Evolutionary conservation across 2,888 invertebrate genomes (phyloP).

Genomic region (Orthosia cruda): DNA sequence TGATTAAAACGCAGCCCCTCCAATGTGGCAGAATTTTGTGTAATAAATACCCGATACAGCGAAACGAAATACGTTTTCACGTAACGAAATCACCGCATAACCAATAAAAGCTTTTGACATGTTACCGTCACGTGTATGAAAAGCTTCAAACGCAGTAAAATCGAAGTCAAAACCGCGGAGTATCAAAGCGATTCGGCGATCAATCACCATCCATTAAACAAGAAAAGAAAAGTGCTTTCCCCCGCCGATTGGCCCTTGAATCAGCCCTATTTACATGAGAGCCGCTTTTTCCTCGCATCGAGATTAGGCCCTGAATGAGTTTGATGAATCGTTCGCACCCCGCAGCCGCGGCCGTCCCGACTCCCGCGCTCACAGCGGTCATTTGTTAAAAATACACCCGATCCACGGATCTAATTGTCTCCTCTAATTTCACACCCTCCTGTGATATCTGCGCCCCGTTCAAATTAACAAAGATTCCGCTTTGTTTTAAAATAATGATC

Average conservation of each 20-base stretch:
- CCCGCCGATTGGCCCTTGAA: conserved; percentile 91
- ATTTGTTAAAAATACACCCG: conserved; percentile 92
- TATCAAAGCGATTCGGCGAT: conserved; percentile 89
- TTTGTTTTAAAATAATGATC: conserved; percentile 71
- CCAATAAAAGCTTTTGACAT: conserved; percentile 64
- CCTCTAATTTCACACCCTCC: conserved; percentile 91
- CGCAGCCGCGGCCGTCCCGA: conserved; percentile 80
- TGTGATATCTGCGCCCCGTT: conserved; percentile 86
- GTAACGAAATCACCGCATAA: conserved; percentile 50
- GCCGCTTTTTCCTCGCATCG: conserved; percentile 92
- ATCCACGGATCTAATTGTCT: conserved; percentile 92
- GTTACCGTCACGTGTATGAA: conserved; percentile 70
- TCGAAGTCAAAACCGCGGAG: conserved; percentile 90
- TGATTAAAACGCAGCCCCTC: conserved; percentile 35
- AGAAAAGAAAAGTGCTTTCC: conserved; percentile 91
- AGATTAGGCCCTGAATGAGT: conserved; percentile 92
- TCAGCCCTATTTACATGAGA: conserved; percentile 92
- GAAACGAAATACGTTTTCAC: conserved; percentile 28
- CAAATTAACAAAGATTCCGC: conserved; percentile 83
- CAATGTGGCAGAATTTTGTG: conserved; percentile 13
- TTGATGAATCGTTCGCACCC: conserved; percentile 91
- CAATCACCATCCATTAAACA: conserved; percentile 92
- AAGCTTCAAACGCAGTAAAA: conserved; percentile 85
- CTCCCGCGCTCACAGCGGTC: conserved; percentile 83
- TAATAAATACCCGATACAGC: conserved; percentile 25